Conservation (phyloP, 2,888 invertebrate species). For the Nycteola revayana region DNA sequence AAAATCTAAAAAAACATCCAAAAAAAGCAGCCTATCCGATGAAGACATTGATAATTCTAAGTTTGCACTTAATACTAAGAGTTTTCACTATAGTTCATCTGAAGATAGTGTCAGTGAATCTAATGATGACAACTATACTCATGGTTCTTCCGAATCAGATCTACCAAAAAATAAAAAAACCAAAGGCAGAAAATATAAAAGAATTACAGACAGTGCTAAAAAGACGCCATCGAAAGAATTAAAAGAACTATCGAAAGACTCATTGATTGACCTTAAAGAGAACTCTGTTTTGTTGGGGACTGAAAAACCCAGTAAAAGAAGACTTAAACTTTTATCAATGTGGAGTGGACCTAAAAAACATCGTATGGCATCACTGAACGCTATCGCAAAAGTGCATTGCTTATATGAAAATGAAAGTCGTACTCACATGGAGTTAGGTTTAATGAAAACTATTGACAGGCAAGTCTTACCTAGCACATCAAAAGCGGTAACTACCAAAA, state of each 20-base stretch:
- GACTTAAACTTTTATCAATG: constrained; percentile 85
- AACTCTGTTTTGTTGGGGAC: constrained; percentile 54
- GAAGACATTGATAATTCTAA: constrained; percentile 70
- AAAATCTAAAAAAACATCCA: constrained; percentile 57
- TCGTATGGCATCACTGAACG: constrained; percentile 94
- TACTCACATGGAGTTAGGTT: constrained; percentile 84
- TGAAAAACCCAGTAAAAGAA: constrained; percentile 70
- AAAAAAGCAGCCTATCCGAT: constrained; percentile 59
- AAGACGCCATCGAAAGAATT: constrained; percentile 67
- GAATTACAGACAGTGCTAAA: constrained; percentile 62
- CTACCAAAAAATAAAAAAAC: constrained; percentile 57
- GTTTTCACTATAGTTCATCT: constrained; percentile 63
- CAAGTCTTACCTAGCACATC: constrained; percentile 78
- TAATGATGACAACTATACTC: constrained; percentile 69
- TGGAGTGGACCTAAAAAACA: constrained; percentile 91
- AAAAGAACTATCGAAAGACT: constrained; percentile 73
- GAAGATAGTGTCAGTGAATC: constrained; percentile 73
- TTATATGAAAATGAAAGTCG: constrained; percentile 94
- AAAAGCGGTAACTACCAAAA: constrained; percentile 66
- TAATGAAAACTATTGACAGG: constrained; percentile 73
- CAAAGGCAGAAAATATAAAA: constrained; percentile 69
- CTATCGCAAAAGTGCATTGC: constrained; percentile 94
- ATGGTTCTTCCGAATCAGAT: constrained; percentile 70
- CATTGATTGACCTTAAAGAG: constrained; percentile 68
- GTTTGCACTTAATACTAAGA: constrained; percentile 64